Conservation (phyloP, 35 echinoderm and acorn worm species). For the Strongylocentrotus purpuratus region DNA sequence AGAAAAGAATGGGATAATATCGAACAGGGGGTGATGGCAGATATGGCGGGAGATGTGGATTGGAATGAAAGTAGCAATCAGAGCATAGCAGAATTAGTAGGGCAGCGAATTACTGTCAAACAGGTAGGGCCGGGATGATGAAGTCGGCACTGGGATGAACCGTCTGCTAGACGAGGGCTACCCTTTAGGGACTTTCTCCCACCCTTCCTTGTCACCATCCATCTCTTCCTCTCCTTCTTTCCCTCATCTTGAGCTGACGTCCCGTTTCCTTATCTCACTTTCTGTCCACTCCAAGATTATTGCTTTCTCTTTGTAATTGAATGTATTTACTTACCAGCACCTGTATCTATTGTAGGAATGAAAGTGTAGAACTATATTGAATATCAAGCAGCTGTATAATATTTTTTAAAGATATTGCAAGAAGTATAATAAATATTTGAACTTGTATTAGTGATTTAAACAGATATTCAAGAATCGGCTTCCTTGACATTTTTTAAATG, state of each 20-base stretch:
- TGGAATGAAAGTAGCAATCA: background rate
- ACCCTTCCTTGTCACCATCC: constrained; percentile 7
- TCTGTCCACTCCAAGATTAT: background rate
- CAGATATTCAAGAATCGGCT: too few species aligned
- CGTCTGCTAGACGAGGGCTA: background rate
- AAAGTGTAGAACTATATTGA: too few species aligned
- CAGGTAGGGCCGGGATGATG: constrained; percentile 34
- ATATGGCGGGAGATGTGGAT: background rate
- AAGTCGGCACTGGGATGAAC: background rate
- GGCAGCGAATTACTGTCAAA: constrained; percentile 18
- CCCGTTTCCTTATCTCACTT: background rate
- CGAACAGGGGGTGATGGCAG: background rate
- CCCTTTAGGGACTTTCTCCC: background rate
- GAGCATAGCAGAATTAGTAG: constrained; percentile 48
- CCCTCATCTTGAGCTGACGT: background rate
- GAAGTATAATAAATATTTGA: too few species aligned
- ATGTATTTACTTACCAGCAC: too few species aligned
- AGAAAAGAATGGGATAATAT: background rate
- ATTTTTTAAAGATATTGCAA: too few species aligned
- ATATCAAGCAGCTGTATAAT: too few species aligned
- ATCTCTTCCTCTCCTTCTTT: background rate
- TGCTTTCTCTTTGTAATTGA: too few species aligned
- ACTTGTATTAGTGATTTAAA: too few species aligned
- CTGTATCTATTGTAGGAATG: too few species aligned
- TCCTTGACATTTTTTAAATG: too few species aligned